A percentile compares a stretch with the other conserved stretches of the same genome.
Evolutionary conservation across 92 coral and sea anemone species (phyloP).

Genomic region (Palythoa heliodiscus): DNA sequence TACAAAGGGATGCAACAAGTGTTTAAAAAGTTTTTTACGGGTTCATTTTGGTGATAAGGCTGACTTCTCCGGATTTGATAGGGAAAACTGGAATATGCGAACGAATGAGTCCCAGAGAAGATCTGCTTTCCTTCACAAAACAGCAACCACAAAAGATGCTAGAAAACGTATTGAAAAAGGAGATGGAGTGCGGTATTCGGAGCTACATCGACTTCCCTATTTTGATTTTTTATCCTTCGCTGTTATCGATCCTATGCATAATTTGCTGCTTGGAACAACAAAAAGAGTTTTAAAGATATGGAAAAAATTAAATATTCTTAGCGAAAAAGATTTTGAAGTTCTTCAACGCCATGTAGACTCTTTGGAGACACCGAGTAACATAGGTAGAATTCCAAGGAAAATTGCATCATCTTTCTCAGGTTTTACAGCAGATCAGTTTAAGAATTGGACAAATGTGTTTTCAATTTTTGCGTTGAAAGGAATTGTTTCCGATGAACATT

Average conservation of each 20-base stretch:
- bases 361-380: neutral
- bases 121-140: neutral
- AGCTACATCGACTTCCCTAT: conserved; percentile 9
- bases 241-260: conserved; percentile 27
- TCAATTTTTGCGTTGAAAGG: conserved; percentile 15
- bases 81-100: conserved; percentile 28
- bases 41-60: conserved; percentile 46
- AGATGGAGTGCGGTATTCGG: neutral
- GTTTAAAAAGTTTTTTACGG: conserved; percentile 46
- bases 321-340: neutral
- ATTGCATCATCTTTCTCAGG: conserved; percentile 20
- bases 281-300: conserved; percentile 16
- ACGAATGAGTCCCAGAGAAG: conserved; percentile 25
- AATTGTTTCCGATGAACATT: conserved; percentile 45
- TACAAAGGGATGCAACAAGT: conserved; percentile 52
- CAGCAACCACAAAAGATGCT: neutral
- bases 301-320: neutral
- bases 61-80: neutral
- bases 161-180: neutral
- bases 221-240: neutral
- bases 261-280: conserved; percentile 23
- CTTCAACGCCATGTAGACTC: neutral
- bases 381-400: conserved; percentile 1
- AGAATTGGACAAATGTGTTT: conserved; percentile 18
- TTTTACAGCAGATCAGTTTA: conserved; percentile 31